Evolutionary conservation across 2,113 vertebrate species (phyloP).

Genomic region (Heterotilapia buettikoferi): DNA sequence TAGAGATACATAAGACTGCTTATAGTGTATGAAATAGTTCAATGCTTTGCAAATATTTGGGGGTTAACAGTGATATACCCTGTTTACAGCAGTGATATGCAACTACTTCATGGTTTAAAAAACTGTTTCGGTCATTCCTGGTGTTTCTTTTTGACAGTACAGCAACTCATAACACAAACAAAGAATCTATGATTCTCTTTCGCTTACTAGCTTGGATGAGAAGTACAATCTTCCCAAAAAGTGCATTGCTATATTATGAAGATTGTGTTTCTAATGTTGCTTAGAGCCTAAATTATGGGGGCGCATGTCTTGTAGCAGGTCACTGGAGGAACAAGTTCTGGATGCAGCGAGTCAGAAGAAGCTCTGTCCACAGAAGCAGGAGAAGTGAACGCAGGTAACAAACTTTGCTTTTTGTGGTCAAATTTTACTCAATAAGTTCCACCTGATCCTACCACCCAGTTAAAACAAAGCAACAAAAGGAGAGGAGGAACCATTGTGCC

Average conservation of each 20-base stretch:
- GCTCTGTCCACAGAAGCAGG: neutral
- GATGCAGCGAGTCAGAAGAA: neutral
- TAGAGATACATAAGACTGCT: neutral
- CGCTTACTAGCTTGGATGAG: neutral
- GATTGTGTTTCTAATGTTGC: neutral
- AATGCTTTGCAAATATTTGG: neutral
- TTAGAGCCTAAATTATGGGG: neutral
- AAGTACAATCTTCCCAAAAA: neutral
- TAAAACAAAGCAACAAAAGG: neutral
- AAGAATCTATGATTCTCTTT: neutral
- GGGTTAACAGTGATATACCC: neutral
- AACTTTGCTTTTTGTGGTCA: neutral
- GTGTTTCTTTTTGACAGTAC: neutral
- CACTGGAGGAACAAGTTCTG: neutral
- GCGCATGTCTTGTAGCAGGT: neutral
- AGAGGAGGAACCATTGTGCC: accelerated
- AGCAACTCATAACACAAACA: neutral
- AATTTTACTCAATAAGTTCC: accelerated
- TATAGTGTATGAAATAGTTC: neutral
- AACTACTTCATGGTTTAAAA: neutral
- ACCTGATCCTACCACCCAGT: neutral
- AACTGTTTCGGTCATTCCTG: neutral
- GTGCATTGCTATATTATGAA: accelerated
- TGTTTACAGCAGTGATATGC: neutral
- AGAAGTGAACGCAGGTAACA: neutral